Percentiles rank a stretch among this genome's conserved stretches.
These are phyloP conservation scores for Cardiocondyla obscurior DNA, from an alignment of 1,140 invertebrate genomes.

Conservation along the genomic window DNA sequence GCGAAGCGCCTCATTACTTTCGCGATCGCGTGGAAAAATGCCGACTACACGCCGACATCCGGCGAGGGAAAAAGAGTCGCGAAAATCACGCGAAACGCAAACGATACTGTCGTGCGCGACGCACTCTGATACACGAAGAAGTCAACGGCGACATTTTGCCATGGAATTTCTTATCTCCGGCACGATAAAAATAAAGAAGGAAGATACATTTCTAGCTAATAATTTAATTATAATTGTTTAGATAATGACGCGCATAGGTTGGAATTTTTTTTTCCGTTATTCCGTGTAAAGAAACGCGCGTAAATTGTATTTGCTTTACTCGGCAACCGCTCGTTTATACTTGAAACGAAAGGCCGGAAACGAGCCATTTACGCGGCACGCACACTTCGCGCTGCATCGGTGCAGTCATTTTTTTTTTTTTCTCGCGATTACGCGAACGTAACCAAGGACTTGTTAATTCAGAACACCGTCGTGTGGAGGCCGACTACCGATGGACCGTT, in stretches of 20 bases:
- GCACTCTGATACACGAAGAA: not conserved
- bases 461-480: not conserved
- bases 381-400: slow-evolving; percentile 30
- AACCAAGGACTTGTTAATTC: slow-evolving; percentile 33
- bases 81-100: slow-evolving; percentile 2
- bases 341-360: slow-evolving; percentile 17
- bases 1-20: slow-evolving; percentile 22
- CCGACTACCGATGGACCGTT: slow-evolving; percentile 3
- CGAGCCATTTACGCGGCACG: not conserved
- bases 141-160: not conserved
- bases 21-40: slow-evolving; percentile 39
- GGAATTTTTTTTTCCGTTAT: not conserved
- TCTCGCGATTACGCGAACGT: slow-evolving; percentile 15
- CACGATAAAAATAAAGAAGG: not conserved
- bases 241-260: not conserved
- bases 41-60: not conserved
- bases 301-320: slow-evolving; percentile 26
- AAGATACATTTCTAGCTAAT: not conserved
- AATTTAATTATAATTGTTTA: not conserved
- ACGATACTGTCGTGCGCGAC: not conserved
- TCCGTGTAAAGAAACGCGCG: not conserved
- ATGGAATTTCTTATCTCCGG: not conserved
- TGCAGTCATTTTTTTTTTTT: slow-evolving; percentile 15
- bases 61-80: not conserved
- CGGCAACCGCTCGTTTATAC: not conserved